Conservation (phyloP, 2,797 vertebrate genomes). For the Amblyraja radiata region DNA sequence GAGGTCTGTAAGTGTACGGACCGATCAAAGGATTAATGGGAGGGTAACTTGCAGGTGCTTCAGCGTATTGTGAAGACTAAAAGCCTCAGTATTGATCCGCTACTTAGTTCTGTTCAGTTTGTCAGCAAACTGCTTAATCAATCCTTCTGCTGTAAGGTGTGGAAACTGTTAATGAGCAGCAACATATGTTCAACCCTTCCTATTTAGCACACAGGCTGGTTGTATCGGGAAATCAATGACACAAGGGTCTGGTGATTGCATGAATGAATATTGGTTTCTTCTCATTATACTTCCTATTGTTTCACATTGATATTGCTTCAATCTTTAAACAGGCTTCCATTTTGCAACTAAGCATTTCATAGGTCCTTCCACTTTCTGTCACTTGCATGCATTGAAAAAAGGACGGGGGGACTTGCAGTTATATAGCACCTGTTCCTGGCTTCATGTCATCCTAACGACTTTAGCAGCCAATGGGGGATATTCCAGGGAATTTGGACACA, state of each 20-base stretch:
- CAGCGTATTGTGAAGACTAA: background rate
- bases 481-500: background rate
- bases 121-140: slow-evolving; percentile 16
- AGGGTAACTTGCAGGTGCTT: background rate
- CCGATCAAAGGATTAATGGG: background rate
- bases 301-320: background rate
- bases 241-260: background rate
- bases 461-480: background rate
- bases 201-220: background rate
- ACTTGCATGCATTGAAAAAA: background rate
- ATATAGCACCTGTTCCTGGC: background rate
- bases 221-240: background rate
- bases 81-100: background rate
- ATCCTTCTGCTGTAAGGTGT: background rate
- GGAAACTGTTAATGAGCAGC: background rate
- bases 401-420: background rate
- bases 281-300: background rate
- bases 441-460: background rate
- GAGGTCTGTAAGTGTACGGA: background rate
- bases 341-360: background rate
- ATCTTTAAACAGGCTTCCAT: background rate
- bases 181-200: background rate
- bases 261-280: background rate
- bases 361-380: background rate
- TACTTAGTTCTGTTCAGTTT: background rate